Evolutionary conservation across 2,888 invertebrate species (phyloP), one percentile per base, ranked within the genome.

Genomic region (Orthosia gothica): DNA sequence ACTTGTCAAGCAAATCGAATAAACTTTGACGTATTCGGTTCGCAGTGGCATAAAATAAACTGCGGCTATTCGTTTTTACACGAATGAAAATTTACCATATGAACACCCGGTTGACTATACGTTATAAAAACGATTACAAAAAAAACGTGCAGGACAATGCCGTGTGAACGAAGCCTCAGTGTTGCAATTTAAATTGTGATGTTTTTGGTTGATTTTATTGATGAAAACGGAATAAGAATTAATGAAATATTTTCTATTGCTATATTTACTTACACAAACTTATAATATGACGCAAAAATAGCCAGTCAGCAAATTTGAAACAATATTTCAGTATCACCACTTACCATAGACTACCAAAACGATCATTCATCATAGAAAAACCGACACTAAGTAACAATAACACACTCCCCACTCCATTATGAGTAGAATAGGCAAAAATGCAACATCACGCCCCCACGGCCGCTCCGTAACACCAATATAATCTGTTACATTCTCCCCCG

Each of bases 351-450:
- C 52, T 54, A 49, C 26, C 5, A 12, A 45, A 52, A 72, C 52
- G n/a, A 78, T 69, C 11, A 23, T 73, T 76, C 58, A 58, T 76
- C 13, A 26, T 52, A 49, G 20, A 52, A 5, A 20, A 50, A 23
- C 50, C 45, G 40, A 55, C 47, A 20, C 54, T 62, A 26, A 23
- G 20, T 49, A 62, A 58, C 58, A 73, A 72, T 79, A 66, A 65
- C 23, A 15, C 15, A 58, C 49, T 54, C 73, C 69, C 73, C 47
- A 55, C 64, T 70, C 59, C 55, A 90, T 89, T 86, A 89, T 86
- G 71, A 70, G 81, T 55, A 67, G 26, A 67, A 55, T 64, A 75
- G 89, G 90, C 90, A 93, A 92, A 93, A 93, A 93, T 78, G 86
- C 86, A 72, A n/a, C 72, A 77, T 87, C 87, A 89, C 83, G 82